phyloP scores from a whole-genome alignment of 1,140 invertebrate genomes.

The Conus ventricosus region DNA sequence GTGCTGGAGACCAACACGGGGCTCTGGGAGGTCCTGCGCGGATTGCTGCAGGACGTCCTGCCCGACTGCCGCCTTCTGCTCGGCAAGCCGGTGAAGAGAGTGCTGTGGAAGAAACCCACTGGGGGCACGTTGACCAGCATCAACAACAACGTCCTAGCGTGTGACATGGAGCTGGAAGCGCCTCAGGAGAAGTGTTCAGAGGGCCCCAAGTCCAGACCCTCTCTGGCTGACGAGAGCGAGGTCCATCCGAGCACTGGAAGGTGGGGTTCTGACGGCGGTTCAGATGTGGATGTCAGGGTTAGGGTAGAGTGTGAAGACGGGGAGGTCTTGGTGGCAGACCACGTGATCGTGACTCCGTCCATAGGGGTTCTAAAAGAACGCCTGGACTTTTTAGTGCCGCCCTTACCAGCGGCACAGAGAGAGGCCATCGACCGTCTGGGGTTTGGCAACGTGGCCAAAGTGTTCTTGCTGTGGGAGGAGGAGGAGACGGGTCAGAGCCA shows the following conservation, averaged over 20 bases:
- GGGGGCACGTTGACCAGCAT: not conserved
- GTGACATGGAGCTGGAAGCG: too few species aligned
- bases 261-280: not conserved
- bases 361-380: constrained; percentile 4
- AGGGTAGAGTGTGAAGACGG: constrained; percentile 8
- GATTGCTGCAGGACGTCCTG: not conserved
- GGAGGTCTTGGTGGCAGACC: not conserved
- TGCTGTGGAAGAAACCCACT: not conserved
- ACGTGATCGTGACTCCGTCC: constrained; percentile 22
- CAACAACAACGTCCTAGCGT: constrained; percentile 1
- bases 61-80: not conserved
- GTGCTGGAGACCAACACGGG: constrained; percentile 10
- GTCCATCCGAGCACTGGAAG: not conserved
- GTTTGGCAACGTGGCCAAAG: constrained; percentile 21
- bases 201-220: too few species aligned
- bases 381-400: not conserved
- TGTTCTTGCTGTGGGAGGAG: constrained; percentile 10
- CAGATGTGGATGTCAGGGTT: not conserved
- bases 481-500: not conserved
- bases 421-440: not conserved
- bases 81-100: not conserved
- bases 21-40: not conserved
- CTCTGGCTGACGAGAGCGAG: too few species aligned
- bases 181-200: too few species aligned
- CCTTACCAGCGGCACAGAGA: not conserved